A percentile compares a stretch with the other conserved stretches of the same genome.
These are phyloP conservation scores for Magallana ariakensis DNA, from an alignment of 1,140 invertebrate genomes.

Conservation along the genomic window DNA sequence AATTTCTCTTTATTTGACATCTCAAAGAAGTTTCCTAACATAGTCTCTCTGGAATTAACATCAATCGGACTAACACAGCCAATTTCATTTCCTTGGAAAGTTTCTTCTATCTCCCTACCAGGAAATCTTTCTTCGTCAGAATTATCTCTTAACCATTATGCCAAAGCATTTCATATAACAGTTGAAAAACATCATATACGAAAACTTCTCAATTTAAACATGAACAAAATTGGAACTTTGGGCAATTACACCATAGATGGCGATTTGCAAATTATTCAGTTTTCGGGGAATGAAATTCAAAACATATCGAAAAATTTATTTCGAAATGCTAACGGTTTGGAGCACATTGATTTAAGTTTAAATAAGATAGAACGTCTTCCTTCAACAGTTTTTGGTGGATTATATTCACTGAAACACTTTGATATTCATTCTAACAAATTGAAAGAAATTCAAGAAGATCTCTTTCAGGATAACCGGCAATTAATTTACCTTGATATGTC, in stretches of 20 bases:
- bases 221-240: constrained; percentile 62
- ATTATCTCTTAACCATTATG: constrained; percentile 56
- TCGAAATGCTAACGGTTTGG: constrained; percentile 51
- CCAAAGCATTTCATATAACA: constrained; percentile 46
- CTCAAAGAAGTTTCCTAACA: background rate
- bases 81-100: constrained; percentile 1
- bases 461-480: constrained; percentile 48
- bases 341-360: constrained; percentile 60
- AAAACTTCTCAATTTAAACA: constrained; percentile 56
- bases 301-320: constrained; percentile 57
- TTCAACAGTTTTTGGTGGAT: constrained; percentile 43
- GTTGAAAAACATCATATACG: constrained; percentile 57
- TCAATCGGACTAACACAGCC: background rate
- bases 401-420: constrained; percentile 47
- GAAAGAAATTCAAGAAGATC: constrained; percentile 22
- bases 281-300: constrained; percentile 57
- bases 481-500: constrained; percentile 56
- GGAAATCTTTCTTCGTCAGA: background rate
- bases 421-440: constrained; percentile 57
- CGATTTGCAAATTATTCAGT: constrained; percentile 59
- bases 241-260: constrained; percentile 59
- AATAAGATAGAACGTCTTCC: constrained; percentile 57
- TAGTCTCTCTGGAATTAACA: background rate
- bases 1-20: background rate
- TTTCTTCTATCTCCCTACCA: background rate